A percentile compares a stretch with the other conserved stretches of the same genome.
Conservation (phyloP, 2,888 invertebrate genomes). For the Macaria liturata region DNA sequence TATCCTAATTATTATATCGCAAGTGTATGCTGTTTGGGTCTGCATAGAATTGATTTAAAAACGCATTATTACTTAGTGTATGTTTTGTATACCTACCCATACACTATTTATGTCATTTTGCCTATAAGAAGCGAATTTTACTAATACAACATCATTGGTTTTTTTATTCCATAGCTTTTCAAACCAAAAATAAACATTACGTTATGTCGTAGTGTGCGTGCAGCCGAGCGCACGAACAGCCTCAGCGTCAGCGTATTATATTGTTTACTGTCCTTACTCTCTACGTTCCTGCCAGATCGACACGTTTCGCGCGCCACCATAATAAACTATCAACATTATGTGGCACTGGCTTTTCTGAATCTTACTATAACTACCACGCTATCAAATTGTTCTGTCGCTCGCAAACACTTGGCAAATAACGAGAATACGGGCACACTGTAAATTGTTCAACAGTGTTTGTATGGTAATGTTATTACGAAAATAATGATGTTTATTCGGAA, state of each 20-base stretch:
- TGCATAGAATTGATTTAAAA: too few relatives aligned
- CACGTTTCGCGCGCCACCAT: slow-evolving; percentile 40
- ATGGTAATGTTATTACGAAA: slow-evolving; percentile 32
- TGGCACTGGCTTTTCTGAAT: slow-evolving; percentile 57
- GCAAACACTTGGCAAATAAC: slow-evolving; percentile 40
- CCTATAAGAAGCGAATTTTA: too few relatives aligned
- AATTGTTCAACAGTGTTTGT: slow-evolving; percentile 36
- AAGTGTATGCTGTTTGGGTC: too few relatives aligned
- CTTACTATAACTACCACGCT: slow-evolving; percentile 47
- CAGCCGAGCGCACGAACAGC: background rate
- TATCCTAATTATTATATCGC: too few relatives aligned
- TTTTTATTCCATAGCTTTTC: too few relatives aligned
- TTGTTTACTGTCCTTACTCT: slow-evolving; percentile 13
- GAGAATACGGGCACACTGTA: slow-evolving; percentile 26
- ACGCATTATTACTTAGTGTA: too few relatives aligned
- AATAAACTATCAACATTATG: slow-evolving; percentile 66
- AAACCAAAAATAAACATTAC: too few relatives aligned
- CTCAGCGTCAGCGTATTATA: background rate
- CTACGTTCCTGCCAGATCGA: slow-evolving; percentile 10
- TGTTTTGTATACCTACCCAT: too few relatives aligned
- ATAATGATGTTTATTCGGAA: slow-evolving; percentile 22
- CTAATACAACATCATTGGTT: too few relatives aligned
- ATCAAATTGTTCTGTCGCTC: slow-evolving; percentile 44
- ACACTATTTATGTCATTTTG: too few relatives aligned
- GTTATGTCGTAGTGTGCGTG: too few relatives aligned